phyloP scores from a whole-genome alignment of 2,888 invertebrate genomes.

The Apocheima hispidaria region DNA sequence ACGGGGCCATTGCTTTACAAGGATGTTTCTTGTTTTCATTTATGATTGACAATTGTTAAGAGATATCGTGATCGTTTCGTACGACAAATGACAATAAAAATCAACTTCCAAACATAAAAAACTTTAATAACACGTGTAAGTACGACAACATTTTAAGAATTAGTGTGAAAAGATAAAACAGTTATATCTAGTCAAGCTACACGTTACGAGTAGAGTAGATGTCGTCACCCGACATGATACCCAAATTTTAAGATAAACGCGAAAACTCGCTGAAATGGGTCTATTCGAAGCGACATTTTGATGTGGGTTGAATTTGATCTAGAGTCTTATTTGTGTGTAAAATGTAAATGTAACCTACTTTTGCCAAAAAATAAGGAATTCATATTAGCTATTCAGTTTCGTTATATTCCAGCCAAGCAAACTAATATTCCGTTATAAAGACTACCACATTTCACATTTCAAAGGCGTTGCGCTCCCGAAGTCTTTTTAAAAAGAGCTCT shows the following conservation, averaged over 20 bases:
- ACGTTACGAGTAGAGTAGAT: conserved; percentile 8
- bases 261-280: conserved; percentile 25
- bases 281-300: conserved; percentile 33
- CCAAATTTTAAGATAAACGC: conserved; percentile 30
- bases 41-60: too few relatives aligned
- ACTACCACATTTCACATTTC: conserved; percentile 63
- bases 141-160: background rate
- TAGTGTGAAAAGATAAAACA: background rate
- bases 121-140: too few relatives aligned
- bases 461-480: conserved; percentile 64
- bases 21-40: background rate
- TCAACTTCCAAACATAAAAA: too few relatives aligned
- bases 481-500: conserved; percentile 67
- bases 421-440: conserved; percentile 60
- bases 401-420: conserved; percentile 43
- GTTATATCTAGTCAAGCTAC: background rate
- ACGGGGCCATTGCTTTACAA: background rate
- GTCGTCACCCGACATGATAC: conserved; percentile 21
- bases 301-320: conserved; percentile 31
- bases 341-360: conserved; percentile 17
- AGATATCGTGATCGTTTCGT: too few relatives aligned
- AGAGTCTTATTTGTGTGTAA: conserved; percentile 20
- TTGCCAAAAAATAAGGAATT: conserved; percentile 9
- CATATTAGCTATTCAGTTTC: conserved; percentile 10
- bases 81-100: too few relatives aligned